These are phyloP conservation scores for Geotrypetes seraphini DNA, from an alignment of 2,797 vertebrate species.

Conservation along the genomic window DNA sequence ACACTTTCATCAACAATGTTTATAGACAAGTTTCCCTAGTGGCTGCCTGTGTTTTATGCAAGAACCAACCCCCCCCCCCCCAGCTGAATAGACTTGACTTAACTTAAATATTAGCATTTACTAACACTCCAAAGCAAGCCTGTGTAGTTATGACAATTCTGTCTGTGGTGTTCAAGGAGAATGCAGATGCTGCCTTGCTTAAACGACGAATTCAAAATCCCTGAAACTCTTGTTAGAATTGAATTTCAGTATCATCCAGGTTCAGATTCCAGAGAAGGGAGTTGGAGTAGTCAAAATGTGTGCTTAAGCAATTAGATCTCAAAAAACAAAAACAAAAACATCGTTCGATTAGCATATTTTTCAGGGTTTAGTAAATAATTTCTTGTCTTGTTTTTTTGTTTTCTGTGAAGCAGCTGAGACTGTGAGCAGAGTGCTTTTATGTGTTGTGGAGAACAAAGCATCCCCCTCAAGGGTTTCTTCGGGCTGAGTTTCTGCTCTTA, in stretches of 20 bases:
- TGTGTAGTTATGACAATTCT: too few species aligned
- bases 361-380: constrained; percentile 25
- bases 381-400: not conserved
- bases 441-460: not conserved
- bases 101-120: too few species aligned
- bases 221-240: constrained; percentile 32
- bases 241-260: constrained; percentile 24
- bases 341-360: too few species aligned
- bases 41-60: too few species aligned
- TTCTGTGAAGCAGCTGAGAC: not conserved
- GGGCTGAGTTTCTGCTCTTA: constrained; percentile 11
- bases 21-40: too few species aligned
- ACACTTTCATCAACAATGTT: too few species aligned
- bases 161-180: too few species aligned
- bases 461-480: not conserved
- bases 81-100: too few species aligned
- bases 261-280: constrained; percentile 36
- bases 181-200: constrained; percentile 34
- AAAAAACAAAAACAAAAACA: too few species aligned
- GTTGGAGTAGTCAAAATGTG: constrained; percentile 27
- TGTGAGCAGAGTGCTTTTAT: not conserved
- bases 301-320: constrained; percentile 46
- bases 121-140: too few species aligned
- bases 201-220: constrained; percentile 41
- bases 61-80: too few species aligned